Evolutionary conservation across 1,140 invertebrate genomes (phyloP).

Genomic region (Penaeus indicus): DNA sequence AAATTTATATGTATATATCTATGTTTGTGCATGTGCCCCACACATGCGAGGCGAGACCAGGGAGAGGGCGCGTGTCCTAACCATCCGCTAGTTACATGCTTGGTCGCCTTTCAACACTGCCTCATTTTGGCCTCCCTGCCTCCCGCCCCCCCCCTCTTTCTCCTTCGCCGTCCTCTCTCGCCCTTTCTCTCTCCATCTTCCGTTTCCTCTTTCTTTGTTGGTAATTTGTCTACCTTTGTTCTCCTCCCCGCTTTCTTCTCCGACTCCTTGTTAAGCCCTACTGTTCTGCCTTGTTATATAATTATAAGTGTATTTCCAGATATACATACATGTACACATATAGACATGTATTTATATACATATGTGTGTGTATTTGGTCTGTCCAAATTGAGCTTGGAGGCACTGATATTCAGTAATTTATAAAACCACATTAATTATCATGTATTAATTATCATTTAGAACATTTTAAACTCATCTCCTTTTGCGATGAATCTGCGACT

Average conservation of each 20-base stretch:
- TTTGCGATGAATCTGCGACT: no score
- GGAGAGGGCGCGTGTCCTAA: no score
- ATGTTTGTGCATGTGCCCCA: background rate
- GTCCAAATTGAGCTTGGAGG: no score
- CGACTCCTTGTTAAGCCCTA: background rate
- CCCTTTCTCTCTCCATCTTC: background rate
- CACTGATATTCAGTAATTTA: no score
- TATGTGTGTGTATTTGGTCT: background rate
- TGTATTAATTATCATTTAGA: no score
- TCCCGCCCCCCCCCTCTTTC: background rate
- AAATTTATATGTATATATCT: background rate
- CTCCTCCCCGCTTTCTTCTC: background rate
- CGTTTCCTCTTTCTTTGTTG: background rate
- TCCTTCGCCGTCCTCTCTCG: background rate
- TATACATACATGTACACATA: slow-evolving; percentile 1
- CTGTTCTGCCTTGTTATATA: no score
- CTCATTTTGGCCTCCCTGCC: background rate
- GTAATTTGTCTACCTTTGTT: background rate
- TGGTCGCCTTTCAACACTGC: no score
- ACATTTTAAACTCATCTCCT: no score
- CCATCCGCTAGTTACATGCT: no score
- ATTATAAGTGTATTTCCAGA: background rate
- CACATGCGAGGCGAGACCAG: no score
- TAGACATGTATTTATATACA: background rate
- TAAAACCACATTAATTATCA: no score